Percentiles rank a stretch among this genome's conserved stretches.
Evolutionary conservation across 2,888 invertebrate species (phyloP).

Genomic region (Drosophila anceps): DNA sequence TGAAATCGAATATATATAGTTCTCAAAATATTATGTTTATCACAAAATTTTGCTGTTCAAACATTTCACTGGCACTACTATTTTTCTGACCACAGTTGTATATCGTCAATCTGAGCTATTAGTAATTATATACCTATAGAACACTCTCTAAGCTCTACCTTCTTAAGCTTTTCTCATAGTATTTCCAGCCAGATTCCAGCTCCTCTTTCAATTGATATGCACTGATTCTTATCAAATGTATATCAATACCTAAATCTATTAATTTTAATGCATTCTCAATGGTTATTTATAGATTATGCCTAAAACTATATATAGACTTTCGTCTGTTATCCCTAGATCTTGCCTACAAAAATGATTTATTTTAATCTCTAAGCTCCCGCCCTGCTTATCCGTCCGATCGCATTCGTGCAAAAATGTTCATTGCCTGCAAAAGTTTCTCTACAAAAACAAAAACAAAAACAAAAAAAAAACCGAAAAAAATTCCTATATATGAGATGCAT

Average conservation of each 20-base stretch:
- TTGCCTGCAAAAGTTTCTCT: slow-evolving; percentile 1
- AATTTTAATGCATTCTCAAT: neutral
- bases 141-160: too few species aligned
- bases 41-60: too few species aligned
- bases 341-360: slow-evolving; percentile 12
- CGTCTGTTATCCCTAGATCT: neutral
- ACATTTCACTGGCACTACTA: too few species aligned
- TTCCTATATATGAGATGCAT: slow-evolving; percentile 22
- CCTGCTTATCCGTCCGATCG: neutral
- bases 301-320: neutral
- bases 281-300: neutral
- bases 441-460: neutral
- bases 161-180: neutral
- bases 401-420: slow-evolving; percentile 18
- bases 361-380: slow-evolving; percentile 2
- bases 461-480: neutral
- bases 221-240: neutral
- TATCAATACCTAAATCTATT: neutral
- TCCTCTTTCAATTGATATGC: neutral
- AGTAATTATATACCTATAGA: too few species aligned
- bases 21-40: too few species aligned
- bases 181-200: neutral
- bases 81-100: too few species aligned
- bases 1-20: too few species aligned
- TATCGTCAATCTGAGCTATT: too few species aligned